phyloP scores from a whole-genome alignment of 1,140 invertebrate species.

The Halictus rubicundus region DNA sequence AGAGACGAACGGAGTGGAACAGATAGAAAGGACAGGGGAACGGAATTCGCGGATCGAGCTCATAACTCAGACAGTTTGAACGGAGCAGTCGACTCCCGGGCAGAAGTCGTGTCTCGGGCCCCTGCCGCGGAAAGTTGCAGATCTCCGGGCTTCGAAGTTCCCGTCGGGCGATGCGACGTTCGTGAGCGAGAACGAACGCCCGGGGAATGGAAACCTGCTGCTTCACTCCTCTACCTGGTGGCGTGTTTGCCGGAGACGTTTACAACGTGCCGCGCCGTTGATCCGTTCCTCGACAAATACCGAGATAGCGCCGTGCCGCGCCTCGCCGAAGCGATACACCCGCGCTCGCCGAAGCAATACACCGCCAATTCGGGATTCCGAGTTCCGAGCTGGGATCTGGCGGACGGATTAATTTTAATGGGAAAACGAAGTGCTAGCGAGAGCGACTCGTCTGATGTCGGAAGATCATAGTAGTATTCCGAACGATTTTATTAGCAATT shows the following conservation, averaged over 20 bases:
- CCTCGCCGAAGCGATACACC: slow-evolving; percentile 38
- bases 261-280: slow-evolving; percentile 52
- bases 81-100: slow-evolving; percentile 46
- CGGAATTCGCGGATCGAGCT: slow-evolving; percentile 53
- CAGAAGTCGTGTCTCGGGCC: slow-evolving; percentile 42
- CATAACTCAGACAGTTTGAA: slow-evolving; percentile 52
- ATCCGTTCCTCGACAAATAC: slow-evolving; percentile 64
- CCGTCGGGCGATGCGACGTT: slow-evolving; percentile 40
- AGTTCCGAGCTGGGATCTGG: slow-evolving; percentile 35
- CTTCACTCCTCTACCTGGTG: slow-evolving; percentile 12
- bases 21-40: neutral
- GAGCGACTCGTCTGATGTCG: no score
- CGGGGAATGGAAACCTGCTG: no score
- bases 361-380: slow-evolving; percentile 57
- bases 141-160: slow-evolving; percentile 59
- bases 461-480: no score
- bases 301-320: slow-evolving; percentile 42
- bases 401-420: slow-evolving; percentile 49
- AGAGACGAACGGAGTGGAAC: no score
- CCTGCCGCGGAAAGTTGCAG: slow-evolving; percentile 54
- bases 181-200: slow-evolving; percentile 16
- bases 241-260: slow-evolving; percentile 60
- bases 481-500: no score
- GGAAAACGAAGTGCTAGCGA: neutral
- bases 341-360: slow-evolving; percentile 23